These are phyloP conservation scores for Celastrina argiolus DNA, from an alignment of 2,888 invertebrate genomes.

Conservation along the genomic window DNA sequence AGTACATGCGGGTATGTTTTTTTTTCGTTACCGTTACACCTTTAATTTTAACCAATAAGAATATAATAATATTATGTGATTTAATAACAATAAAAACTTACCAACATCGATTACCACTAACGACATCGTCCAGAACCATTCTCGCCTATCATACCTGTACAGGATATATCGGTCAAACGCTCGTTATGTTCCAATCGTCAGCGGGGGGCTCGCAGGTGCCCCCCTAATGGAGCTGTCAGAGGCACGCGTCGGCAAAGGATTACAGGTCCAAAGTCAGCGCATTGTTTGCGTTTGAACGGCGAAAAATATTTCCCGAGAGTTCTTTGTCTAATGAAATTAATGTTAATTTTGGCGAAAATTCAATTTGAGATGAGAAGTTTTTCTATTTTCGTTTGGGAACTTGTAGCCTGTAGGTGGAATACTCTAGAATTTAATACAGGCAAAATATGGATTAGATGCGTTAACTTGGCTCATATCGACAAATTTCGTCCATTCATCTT, in stretches of 20 bases:
- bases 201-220: slow-evolving; percentile 1
- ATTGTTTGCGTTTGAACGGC: slow-evolving; percentile 25
- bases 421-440: too few relatives aligned
- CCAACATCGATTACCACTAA: neutral
- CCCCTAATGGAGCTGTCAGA: slow-evolving; percentile 50
- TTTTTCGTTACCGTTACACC: too few relatives aligned
- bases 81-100: neutral
- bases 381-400: neutral
- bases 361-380: neutral
- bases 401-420: too few relatives aligned
- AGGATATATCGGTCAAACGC: slow-evolving; percentile 4
- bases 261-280: slow-evolving; percentile 31
- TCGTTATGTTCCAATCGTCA: slow-evolving; percentile 7
- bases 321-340: slow-evolving; percentile 12
- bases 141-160: neutral
- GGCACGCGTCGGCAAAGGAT: slow-evolving; percentile 38
- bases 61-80: too few relatives aligned
- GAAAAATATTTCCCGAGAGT: slow-evolving; percentile 4
- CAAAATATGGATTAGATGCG: too few relatives aligned
- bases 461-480: too few relatives aligned
- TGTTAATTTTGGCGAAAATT: neutral
- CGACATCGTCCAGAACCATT: neutral
- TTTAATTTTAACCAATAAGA: too few relatives aligned
- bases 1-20: too few relatives aligned
- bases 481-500: too few relatives aligned